Evolutionary conservation across 2,888 invertebrate species (phyloP), one percentile per base, ranked within the genome.

Genomic region (Ornithoptera alexandrae): DNA sequence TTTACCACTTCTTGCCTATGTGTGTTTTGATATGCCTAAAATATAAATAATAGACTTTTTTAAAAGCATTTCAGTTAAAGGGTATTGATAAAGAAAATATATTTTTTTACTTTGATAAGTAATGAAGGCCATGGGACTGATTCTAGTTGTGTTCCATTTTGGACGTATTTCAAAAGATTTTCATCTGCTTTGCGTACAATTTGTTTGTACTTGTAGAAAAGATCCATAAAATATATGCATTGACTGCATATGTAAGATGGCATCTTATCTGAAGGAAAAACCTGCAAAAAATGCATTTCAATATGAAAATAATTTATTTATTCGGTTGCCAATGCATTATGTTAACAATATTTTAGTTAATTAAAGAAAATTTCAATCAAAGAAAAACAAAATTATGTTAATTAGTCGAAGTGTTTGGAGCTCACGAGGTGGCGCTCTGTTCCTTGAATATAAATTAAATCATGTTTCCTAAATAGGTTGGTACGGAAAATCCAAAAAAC

Each of bases 111-210:
- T 82, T 90, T 87, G n/a, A 83, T 77, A 15, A 93, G 80, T 63
- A 84, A 79, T 17, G 78, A 24, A 10, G 93, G 88, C 81, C 94
- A 93, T 69, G 92, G 84, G 67, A 95, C 84, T 1, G 94, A 84
- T 65, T 92, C 84, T 24, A 95, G 89, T 76, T 94, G 83, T 36
- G 92, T 89, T 36, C 95, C 96, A 46, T 94, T 94, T 56, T 95
- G 93, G 36, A 96, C 90, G 82, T 93, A 96, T 71, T 95, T 94
- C 71, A 96, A 93, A 10, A 96, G 86, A 0, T 94, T 93, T 75
- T 95, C 96, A 81, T 97, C 96, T 0, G 96, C 95, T 79, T 94
- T 94, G 74, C 96, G 95, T 77, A 96, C 96, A 80, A 96, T 94
- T 71, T 95, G 94, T 81, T 96, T 97, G 78, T 95, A 97, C 68